These are phyloP conservation scores for Rostratula benghalensis DNA, from an alignment of 2,113 vertebrate species.

Conservation along the genomic window DNA sequence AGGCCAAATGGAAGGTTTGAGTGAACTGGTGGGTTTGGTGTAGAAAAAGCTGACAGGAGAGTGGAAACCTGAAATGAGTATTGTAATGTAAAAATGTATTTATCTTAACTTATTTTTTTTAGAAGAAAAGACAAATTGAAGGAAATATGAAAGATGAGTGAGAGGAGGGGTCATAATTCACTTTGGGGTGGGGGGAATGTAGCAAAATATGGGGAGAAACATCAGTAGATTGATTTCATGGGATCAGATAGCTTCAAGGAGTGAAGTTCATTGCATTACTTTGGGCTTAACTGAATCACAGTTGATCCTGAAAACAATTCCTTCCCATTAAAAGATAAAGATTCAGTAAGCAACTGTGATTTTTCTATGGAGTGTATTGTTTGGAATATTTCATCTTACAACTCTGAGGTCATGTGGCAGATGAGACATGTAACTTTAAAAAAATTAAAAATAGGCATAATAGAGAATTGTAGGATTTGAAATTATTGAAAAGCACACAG, in stretches of 20 bases:
- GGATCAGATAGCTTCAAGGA: not conserved
- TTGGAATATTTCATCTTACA: not conserved
- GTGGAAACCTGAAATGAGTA: not conserved
- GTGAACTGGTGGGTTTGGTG: not conserved
- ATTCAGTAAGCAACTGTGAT: not conserved
- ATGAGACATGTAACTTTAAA: not conserved
- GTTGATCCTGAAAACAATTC: not conserved
- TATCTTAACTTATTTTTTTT: not conserved
- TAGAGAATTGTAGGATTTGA: not conserved
- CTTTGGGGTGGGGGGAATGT: not conserved
- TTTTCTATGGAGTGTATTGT: not conserved
- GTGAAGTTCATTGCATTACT: not conserved
- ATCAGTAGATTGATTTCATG: not conserved
- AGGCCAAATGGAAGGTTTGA: not conserved
- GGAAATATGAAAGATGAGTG: not conserved
- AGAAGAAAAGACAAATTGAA: not conserved
- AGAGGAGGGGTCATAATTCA: fast-evolving
- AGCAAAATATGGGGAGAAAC: not conserved
- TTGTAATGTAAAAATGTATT: not conserved
- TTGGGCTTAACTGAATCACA: not conserved
- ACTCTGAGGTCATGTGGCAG: not conserved
- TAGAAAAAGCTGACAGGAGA: not conserved
- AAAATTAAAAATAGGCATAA: not conserved
- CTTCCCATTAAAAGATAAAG: not conserved
- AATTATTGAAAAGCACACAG: not conserved